phyloP scores from a whole-genome alignment of 2,113 vertebrate genomes.

The Etheostoma spectabile region DNA sequence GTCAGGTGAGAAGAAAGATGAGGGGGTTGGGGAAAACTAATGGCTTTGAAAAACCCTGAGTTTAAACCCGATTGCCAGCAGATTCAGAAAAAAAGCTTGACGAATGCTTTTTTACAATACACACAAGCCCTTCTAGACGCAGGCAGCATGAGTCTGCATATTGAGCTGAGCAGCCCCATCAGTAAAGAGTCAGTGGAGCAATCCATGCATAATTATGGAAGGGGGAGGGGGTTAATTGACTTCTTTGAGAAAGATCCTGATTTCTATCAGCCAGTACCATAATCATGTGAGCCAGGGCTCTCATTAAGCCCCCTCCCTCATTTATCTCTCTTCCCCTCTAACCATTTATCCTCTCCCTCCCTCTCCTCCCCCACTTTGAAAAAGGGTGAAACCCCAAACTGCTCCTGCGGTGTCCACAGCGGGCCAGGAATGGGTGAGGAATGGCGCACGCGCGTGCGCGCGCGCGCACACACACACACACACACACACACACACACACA shows the following conservation, averaged over 20 bases:
- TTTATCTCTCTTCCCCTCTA: constrained; percentile 66
- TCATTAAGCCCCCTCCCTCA: constrained; percentile 69
- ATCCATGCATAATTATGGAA: constrained; percentile 73
- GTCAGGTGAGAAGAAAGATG: constrained; percentile 37
- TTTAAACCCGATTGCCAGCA: constrained; percentile 33
- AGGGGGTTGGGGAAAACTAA: constrained; percentile 15
- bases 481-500: constrained; percentile 7
- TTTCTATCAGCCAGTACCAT: constrained; percentile 78
- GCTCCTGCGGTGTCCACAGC: constrained; percentile 54
- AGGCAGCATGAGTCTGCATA: constrained; percentile 71
- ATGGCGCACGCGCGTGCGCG: too few relatives aligned
- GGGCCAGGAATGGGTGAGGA: constrained; percentile 55
- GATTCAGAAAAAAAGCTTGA: constrained; percentile 33
- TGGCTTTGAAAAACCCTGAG: constrained; percentile 21
- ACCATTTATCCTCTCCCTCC: constrained; percentile 30
- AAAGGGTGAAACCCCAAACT: constrained; percentile 32
- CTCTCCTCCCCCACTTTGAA: constrained; percentile 29
- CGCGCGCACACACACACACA: constrained; percentile 21
- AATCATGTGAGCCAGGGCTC: constrained; percentile 72
- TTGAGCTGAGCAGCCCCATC: constrained; percentile 66
- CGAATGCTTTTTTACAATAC: constrained; percentile 43
- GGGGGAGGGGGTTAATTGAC: constrained; percentile 75
- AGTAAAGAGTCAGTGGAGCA: constrained; percentile 70
- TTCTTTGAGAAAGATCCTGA: constrained; percentile 79
- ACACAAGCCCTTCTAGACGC: constrained; percentile 41